Base-by-base conservation (phyloP, 2,888 invertebrate species). In the Coenonympha arcania region DNA sequence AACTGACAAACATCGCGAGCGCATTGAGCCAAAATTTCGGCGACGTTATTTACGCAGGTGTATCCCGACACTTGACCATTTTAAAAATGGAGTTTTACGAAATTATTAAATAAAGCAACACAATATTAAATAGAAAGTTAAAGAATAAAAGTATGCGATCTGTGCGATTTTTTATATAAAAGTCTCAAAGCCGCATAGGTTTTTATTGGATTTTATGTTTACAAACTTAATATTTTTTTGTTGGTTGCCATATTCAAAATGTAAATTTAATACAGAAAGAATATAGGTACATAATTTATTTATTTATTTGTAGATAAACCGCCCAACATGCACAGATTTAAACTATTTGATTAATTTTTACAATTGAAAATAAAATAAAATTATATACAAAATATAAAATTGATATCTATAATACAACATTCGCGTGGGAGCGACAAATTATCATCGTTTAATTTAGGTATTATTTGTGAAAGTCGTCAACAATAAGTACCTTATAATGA, bases 341-440 rank as follows among this genome's bases (percentile, higher is more conserved):
- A 65, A 71, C 73, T 80, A 80, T 77, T 71, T 78, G 73, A 79
- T 78, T 78, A 76, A 70, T 79, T 80, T 82, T 75, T 79, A 80
- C 77, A 83, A 75, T n/a, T n/a, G 73, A 74, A 79, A 62, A 76
- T 78, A 2, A 34, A 34, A 4, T 34, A 79, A 77, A 77, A 78
- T 78, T 79, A 78, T 79, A 79, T 80, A 84, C 76, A 83, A 79
- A 80, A 82, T 81, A 83, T 79, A 77, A 80, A 82, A 79, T 79
- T 76, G 78, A 80, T 78, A 78, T 78, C 73, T 73, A 50, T n/a
- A n/a, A n/a, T 54, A 58, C 77, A 80, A 78, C 71, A 70, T 76
- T 73, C 65, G 73, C 72, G 67, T 56, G 60, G 48, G 60, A 69
- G 71, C 72, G 72, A 71, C 66, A 65, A 20, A 19, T 37, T 39